Evolutionary conservation across 2,797 vertebrate species (phyloP).

Genomic region (Phrynocephalus vlangalii): DNA sequence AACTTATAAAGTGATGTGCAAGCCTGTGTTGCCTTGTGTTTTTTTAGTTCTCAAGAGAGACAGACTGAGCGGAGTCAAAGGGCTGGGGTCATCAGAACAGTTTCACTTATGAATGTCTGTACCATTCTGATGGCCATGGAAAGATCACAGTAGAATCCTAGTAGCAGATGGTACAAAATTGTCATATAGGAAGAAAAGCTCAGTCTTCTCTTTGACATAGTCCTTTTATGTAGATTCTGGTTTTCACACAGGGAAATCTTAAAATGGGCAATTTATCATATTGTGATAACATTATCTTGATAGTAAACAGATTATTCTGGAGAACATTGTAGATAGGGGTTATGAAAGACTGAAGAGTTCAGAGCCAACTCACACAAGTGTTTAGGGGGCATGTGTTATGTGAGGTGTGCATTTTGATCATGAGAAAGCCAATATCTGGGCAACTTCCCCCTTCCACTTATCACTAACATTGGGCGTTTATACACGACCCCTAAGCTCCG

Average conservation of each 20-base stretch:
- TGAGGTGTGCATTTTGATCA: background rate
- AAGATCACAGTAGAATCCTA: background rate
- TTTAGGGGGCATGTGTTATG: background rate
- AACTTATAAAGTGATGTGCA: background rate
- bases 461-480: no score
- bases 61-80: no score
- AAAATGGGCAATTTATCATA: background rate
- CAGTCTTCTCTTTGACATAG: background rate
- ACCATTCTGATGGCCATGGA: no score
- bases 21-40: background rate
- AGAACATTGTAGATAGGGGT: background rate
- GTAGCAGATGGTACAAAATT: background rate
- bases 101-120: background rate
- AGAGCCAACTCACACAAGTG: background rate
- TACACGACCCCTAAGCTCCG: no score
- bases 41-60: background rate
- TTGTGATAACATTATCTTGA: background rate
- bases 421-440: background rate
- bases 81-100: background rate
- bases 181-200: background rate
- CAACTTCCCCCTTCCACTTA: background rate
- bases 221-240: background rate
- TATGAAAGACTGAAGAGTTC: background rate
- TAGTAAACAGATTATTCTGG: background rate
- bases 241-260: background rate